These are phyloP conservation scores for Lasioglossum lativentre DNA, from an alignment of 2,888 invertebrate genomes.

Conservation along the genomic window DNA sequence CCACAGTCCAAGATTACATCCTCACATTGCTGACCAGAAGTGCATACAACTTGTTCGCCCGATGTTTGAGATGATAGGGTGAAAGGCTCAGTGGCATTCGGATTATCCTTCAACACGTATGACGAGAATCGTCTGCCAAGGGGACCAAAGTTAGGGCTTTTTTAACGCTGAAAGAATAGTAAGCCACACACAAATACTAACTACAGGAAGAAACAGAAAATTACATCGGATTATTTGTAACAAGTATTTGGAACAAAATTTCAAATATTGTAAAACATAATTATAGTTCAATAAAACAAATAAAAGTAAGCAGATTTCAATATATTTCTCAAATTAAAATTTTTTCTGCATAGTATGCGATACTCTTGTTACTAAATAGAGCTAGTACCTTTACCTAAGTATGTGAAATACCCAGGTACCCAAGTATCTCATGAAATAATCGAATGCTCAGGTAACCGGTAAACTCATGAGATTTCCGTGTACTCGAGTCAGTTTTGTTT, in stretches of 20 bases:
- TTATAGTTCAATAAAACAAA: conserved; percentile 23
- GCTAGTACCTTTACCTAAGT: background rate
- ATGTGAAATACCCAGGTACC: background rate
- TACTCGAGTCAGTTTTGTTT: background rate
- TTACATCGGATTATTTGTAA: conserved; percentile 72
- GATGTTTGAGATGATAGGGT: conserved; percentile 68
- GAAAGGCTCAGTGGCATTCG: conserved; percentile 77
- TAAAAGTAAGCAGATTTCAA: background rate
- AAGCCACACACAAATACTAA: conserved; percentile 84
- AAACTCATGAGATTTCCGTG: too few species aligned
- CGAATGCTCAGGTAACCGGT: too few species aligned
- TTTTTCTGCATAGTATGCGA: background rate
- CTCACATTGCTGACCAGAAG: conserved; percentile 83
- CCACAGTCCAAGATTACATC: conserved; percentile 92
- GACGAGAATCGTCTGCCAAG: conserved; percentile 83
- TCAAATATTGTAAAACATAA: conserved; percentile 16
- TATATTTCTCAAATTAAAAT: background rate
- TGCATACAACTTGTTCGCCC: conserved; percentile 75
- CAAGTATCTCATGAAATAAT: too few species aligned
- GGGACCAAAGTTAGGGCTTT: conserved; percentile 82
- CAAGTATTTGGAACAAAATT: conserved; percentile 42
- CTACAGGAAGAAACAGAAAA: conserved; percentile 83
- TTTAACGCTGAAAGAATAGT: conserved; percentile 82
- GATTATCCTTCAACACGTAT: conserved; percentile 79
- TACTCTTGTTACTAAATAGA: background rate